Conservation (phyloP, 2,888 invertebrate genomes). For the Catocala sponsa region DNA sequence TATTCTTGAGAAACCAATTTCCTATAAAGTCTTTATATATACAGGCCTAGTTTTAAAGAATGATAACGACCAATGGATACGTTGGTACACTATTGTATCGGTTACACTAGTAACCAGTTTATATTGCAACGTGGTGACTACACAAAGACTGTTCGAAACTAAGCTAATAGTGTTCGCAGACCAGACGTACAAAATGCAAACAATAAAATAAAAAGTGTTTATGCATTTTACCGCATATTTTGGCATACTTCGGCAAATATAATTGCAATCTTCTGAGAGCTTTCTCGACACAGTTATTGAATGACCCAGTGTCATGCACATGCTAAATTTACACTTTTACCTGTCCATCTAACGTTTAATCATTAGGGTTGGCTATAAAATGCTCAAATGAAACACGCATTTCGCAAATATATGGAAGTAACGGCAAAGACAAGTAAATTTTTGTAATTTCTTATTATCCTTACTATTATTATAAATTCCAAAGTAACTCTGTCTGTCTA, state of each 20-base stretch:
- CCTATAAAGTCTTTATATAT: constrained; percentile 5
- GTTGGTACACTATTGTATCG: constrained; percentile 18
- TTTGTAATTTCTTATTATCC: too few species aligned
- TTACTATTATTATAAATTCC: too few species aligned
- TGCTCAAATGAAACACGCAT: too few species aligned
- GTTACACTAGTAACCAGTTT: constrained; percentile 17
- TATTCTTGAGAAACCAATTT: constrained; percentile 12
- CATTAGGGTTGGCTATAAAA: background rate
- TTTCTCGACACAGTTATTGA: constrained; percentile 46
- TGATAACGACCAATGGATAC: constrained; percentile 16
- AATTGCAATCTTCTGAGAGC: constrained; percentile 41
- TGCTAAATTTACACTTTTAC: constrained; percentile 46
- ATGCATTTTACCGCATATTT: constrained; percentile 18
- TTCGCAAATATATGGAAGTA: too few species aligned
- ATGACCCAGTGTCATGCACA: constrained; percentile 40
- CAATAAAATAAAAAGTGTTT: background rate
- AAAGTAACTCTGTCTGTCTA: too few species aligned
- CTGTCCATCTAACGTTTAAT: constrained; percentile 13
- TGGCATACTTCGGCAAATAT: constrained; percentile 38
- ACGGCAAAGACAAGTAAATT: too few species aligned
- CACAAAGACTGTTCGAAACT: constrained; percentile 14
- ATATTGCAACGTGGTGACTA: constrained; percentile 27
- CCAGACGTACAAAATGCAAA: background rate
- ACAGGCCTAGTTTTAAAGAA: constrained; percentile 5
- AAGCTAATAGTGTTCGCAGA: constrained; percentile 12